Evolutionary conservation across 2,113 vertebrate species (phyloP).

Genomic region (Apus apus): DNA sequence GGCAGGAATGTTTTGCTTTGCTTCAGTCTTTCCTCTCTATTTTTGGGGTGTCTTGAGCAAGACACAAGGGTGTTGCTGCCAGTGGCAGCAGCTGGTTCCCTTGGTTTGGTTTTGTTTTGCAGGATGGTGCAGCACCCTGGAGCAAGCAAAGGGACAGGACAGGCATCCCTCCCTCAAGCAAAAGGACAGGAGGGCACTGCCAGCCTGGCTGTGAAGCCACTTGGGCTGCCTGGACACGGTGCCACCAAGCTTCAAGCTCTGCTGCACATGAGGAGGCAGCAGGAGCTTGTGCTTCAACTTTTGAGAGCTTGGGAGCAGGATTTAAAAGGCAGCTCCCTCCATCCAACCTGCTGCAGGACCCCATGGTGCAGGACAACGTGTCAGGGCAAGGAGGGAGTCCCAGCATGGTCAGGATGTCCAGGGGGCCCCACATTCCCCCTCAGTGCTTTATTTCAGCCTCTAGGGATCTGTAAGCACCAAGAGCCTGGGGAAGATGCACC

Average conservation of each 20-base stretch:
- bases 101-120: too few species aligned
- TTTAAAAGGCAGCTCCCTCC: not conserved
- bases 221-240: not conserved
- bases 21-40: not conserved
- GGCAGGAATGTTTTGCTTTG: not conserved
- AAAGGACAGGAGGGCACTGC: not conserved
- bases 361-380: rapidly evolving
- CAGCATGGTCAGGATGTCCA: not conserved
- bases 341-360: not conserved
- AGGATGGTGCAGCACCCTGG: not conserved
- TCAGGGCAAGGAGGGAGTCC: not conserved
- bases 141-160: not conserved
- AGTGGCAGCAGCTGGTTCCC: not conserved
- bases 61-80: not conserved
- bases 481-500: not conserved
- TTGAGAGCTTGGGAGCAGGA: not conserved
- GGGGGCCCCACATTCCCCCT: too few species aligned
- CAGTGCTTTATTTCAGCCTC: not conserved
- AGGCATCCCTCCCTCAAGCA: not conserved
- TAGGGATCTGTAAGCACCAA: not conserved
- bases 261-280: not conserved
- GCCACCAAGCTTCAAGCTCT: not conserved
- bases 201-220: not conserved
- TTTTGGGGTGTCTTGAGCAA: not conserved
- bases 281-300: not conserved